Evolutionary conservation across 2,113 vertebrate genomes (phyloP).

Genomic region (Cettia cetti): DNA sequence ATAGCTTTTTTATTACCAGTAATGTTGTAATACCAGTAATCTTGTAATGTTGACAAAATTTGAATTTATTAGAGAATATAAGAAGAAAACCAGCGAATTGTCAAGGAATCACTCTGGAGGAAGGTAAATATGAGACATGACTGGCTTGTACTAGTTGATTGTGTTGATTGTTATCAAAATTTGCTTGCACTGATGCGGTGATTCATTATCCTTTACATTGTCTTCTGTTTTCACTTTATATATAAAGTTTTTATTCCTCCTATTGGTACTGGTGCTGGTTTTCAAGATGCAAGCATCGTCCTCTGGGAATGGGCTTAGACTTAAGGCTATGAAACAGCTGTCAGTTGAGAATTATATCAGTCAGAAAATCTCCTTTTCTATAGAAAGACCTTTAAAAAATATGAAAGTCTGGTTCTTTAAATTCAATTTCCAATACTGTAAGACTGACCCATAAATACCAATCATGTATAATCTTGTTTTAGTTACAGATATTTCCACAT

Average conservation of each 20-base stretch:
- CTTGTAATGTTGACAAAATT: neutral
- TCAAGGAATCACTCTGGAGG: neutral
- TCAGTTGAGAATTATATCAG: neutral
- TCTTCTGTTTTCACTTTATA: neutral
- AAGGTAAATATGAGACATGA: neutral
- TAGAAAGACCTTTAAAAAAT: neutral
- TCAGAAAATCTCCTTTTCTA: neutral
- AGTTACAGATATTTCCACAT: constrained; percentile 28
- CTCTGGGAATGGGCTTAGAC: neutral
- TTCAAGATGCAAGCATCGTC: neutral
- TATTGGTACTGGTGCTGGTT: neutral
- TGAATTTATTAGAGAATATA: neutral
- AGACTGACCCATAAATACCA: constrained; percentile 1
- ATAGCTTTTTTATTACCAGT: neutral
- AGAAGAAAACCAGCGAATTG: neutral
- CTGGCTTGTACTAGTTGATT: neutral
- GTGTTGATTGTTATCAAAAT: neutral
- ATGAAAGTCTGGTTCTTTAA: neutral
- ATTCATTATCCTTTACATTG: neutral
- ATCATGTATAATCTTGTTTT: constrained; percentile 19
- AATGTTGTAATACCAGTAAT: no score
- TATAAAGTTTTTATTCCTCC: neutral
- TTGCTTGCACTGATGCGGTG: neutral
- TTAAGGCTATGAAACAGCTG: neutral
- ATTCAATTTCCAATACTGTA: constrained; percentile 4